These are phyloP conservation scores for Cephus nigrinus DNA, from an alignment of 2,888 invertebrate species.

Conservation along the genomic window DNA sequence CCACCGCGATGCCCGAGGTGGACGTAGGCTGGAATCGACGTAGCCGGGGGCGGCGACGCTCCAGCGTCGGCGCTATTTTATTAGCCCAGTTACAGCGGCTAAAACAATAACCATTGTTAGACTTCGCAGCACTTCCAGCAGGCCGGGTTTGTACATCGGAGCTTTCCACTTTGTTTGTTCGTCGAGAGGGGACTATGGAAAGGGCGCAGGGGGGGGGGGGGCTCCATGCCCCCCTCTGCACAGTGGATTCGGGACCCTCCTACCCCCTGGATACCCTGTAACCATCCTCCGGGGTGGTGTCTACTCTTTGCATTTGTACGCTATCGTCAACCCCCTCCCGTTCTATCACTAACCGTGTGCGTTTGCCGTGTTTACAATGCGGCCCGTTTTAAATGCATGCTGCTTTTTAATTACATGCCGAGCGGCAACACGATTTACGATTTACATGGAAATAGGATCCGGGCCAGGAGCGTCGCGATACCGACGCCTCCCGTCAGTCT, in stretches of 20 bases:
- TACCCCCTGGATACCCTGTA: too few species aligned
- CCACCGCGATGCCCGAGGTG: background rate
- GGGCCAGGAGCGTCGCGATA: background rate
- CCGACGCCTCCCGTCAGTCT: too few species aligned
- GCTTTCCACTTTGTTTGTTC: slow-evolving; percentile 29
- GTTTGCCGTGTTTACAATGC: slow-evolving; percentile 13
- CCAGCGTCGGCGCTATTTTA: slow-evolving; percentile 31
- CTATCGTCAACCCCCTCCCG: background rate
- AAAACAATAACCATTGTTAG: slow-evolving; percentile 52
- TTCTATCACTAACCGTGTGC: background rate
- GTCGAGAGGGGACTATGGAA: slow-evolving; percentile 16
- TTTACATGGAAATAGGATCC: slow-evolving; percentile 50
- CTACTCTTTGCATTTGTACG: slow-evolving; percentile 12
- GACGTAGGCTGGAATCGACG: background rate
- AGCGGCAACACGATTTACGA: slow-evolving; percentile 44
- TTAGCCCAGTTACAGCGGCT: slow-evolving; percentile 39
- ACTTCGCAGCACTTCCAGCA: slow-evolving; percentile 32
- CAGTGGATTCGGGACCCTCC: background rate
- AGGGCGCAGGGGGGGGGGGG: background rate
- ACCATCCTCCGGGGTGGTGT: background rate
- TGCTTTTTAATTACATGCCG: slow-evolving; percentile 48
- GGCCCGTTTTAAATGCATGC: slow-evolving; percentile 38
- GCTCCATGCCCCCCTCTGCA: background rate
- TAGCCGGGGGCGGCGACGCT: background rate
- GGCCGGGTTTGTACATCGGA: slow-evolving; percentile 26